phyloP scores from a whole-genome alignment of 2,888 invertebrate species.

The Caenorhabditis becei region DNA sequence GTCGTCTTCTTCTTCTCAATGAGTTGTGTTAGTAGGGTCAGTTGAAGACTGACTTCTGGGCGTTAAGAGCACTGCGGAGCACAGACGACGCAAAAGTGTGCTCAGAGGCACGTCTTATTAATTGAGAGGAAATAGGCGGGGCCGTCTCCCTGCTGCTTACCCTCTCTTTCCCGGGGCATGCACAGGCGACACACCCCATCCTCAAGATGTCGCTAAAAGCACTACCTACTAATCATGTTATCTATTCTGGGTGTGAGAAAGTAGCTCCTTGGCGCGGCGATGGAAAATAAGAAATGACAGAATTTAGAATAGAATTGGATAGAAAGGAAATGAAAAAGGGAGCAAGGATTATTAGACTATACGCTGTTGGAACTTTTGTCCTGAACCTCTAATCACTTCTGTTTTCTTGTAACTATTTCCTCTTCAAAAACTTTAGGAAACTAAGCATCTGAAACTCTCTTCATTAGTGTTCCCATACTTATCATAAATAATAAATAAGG shows the following conservation, averaged over 20 bases:
- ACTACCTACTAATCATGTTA: slow-evolving; percentile 63
- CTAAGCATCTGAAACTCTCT: too few relatives aligned
- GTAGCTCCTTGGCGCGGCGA: slow-evolving; percentile 6
- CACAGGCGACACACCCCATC: slow-evolving; percentile 50
- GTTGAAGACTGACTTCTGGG: slow-evolving; percentile 54
- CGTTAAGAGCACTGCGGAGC: slow-evolving; percentile 52
- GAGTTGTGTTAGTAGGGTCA: slow-evolving; percentile 58
- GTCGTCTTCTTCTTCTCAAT: slow-evolving; percentile 48
- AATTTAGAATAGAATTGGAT: neutral
- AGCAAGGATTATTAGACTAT: neutral
- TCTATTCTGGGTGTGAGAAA: slow-evolving; percentile 45
- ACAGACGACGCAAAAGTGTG: slow-evolving; percentile 51
- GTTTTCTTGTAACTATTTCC: too few relatives aligned
- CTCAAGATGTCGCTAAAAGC: slow-evolving; percentile 58
- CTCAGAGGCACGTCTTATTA: slow-evolving; percentile 61
- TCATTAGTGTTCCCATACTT: slow-evolving; percentile 32
- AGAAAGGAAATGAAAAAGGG: neutral
- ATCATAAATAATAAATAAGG: slow-evolving; percentile 12
- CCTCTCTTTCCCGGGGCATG: slow-evolving; percentile 32
- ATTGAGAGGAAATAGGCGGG: slow-evolving; percentile 62
- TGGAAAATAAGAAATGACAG: slow-evolving; percentile 5
- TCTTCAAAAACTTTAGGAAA: too few relatives aligned
- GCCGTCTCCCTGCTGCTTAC: slow-evolving; percentile 21
- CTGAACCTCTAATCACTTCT: too few relatives aligned
- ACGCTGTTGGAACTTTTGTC: neutral